Evolutionary conservation across 2,888 invertebrate genomes (phyloP), one percentile per base, ranked within the genome.

Genomic region (Rhyacophila evoluta): DNA sequence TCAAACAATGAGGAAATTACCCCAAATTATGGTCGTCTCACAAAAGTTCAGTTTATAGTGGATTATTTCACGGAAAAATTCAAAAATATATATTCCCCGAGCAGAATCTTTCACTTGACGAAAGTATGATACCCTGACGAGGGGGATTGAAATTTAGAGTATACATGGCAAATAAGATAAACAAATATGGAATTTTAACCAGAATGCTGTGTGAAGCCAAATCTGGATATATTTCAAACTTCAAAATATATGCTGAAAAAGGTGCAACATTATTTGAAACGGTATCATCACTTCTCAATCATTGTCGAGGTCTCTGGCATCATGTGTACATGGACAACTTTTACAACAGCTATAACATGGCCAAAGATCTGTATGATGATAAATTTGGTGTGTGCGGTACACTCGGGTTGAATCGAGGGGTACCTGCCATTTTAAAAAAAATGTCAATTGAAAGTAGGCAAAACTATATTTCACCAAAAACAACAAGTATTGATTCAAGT

Each of bases 281-380:
- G 1, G 5, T 41, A 5, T 1, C 41, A 10, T n/a, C 11, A 3
- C 41, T 41, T 10, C 4, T 39, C n/a, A 15, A 6, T 1, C n/a
- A 41, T 6, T 12, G 15, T 41, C 2, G 15, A n/a, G 27, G 25
- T 29, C 0, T 25, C 8, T 70, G 41, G 75, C 70, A 70, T 25
- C 36, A 75, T 28, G 8, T 75, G 1, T 75, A 75, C 28, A 39
- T 70, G 39, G 27, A 75, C 19, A 75, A 70, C 12, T 75, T 70
- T 15, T 75, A 70, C 15, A 75, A 82, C 15, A 81, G 83, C 76
- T 75, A 78, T 25, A 67, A 76, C 1, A 72, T 81, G 37, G 81
- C 81, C 27, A 39, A 81, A 79, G 72, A 73, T 39, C 41, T 83
- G 19, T 37, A 72, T 4, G n/a, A 69, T 55, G 76, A 79, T 25